Percentiles rank a stretch among this genome's conserved stretches.
These are phyloP conservation scores for Heteromyza rotundicornis DNA, from an alignment of 2,888 invertebrate genomes.

Conservation along the genomic window DNA sequence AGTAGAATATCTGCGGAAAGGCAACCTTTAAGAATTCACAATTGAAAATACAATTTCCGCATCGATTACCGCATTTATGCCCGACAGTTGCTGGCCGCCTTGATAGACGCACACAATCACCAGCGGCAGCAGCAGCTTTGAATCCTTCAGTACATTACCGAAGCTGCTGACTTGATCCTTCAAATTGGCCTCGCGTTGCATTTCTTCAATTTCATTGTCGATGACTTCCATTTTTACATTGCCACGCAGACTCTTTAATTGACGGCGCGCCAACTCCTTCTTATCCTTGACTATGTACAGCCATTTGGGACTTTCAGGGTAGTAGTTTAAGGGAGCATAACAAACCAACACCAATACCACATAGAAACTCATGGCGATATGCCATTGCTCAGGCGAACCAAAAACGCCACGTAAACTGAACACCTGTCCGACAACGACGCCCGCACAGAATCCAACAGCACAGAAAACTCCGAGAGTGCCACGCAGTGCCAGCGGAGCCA, in stretches of 20 bases:
- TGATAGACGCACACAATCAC: conserved; percentile 75
- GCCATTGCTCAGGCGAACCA: conserved; percentile 75
- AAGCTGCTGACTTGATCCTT: conserved; percentile 67
- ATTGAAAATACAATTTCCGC: background rate
- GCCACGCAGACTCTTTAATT: conserved; percentile 71
- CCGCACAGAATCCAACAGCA: conserved; percentile 65
- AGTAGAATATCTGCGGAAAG: conserved; percentile 70
- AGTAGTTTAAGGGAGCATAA: conserved; percentile 68
- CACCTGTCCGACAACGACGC: conserved; percentile 60
- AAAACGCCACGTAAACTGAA: conserved; percentile 53
- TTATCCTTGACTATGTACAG: conserved; percentile 74
- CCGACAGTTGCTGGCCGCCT: conserved; percentile 87
- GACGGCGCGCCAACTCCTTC: conserved; percentile 70
- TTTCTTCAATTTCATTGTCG: conserved; percentile 67
- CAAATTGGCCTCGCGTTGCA: conserved; percentile 65
- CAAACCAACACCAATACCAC: conserved; percentile 73
- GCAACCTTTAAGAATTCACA: background rate
- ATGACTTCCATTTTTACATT: conserved; percentile 63
- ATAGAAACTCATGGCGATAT: conserved; percentile 75
- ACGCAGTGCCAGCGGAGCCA: conserved; percentile 77
- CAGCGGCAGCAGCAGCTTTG: conserved; percentile 71
- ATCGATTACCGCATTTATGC: conserved; percentile 83
- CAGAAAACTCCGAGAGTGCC: conserved; percentile 80
- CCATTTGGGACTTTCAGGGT: conserved; percentile 92
- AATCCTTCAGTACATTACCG: conserved; percentile 66